Conservation (phyloP, 2,797 vertebrate species). For the Alca torda region DNA sequence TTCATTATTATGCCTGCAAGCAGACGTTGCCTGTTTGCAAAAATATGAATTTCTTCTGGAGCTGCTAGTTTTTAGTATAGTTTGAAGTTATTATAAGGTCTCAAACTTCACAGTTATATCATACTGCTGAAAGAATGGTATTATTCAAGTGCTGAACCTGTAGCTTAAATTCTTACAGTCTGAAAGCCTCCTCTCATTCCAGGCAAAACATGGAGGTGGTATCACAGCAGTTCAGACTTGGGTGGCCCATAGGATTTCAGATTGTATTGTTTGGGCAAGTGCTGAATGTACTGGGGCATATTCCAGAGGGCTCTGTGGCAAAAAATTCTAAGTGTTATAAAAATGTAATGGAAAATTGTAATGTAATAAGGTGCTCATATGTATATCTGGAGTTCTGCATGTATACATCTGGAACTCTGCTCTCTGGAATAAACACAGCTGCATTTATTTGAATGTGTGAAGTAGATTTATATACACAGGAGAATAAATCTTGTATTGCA, state of each 20-base stretch:
- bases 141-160: constrained; percentile 13
- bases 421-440: constrained; percentile 78
- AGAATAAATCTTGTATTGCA: constrained; percentile 46
- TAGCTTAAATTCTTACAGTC: not conserved
- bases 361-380: constrained; percentile 50
- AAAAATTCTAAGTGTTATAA: constrained; percentile 38
- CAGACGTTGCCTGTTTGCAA: not conserved
- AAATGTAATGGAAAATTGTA: constrained; percentile 66
- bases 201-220: constrained; percentile 19
- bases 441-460: constrained; percentile 76
- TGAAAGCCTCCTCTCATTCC: constrained; percentile 23
- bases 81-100: not conserved
- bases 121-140: not conserved
- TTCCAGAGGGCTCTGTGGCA: constrained; percentile 49
- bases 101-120: not conserved
- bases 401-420: constrained; percentile 60
- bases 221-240: constrained; percentile 1
- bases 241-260: constrained; percentile 42
- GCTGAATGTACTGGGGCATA: constrained; percentile 27
- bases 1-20: not conserved
- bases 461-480: constrained; percentile 68
- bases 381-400: constrained; percentile 49
- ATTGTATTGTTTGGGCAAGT: constrained; percentile 46
- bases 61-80: not conserved
- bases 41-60: not conserved